Conservation (phyloP, 2,888 invertebrate species). For the Spicauda simplicius region DNA sequence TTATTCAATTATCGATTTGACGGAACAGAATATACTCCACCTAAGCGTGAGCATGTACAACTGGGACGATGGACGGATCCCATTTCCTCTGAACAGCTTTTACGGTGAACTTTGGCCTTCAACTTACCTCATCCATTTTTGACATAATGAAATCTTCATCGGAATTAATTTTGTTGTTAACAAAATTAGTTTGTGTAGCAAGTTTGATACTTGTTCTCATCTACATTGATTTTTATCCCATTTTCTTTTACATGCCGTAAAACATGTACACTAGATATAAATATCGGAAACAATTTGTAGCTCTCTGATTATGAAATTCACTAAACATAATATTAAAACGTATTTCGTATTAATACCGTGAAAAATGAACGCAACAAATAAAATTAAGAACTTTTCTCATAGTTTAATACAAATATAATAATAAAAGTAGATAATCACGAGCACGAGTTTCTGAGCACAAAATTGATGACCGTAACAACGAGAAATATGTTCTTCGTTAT, state of each 20-base stretch:
- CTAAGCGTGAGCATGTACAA: constrained; percentile 32
- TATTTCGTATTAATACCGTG: too few relatives aligned
- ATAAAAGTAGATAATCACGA: background rate
- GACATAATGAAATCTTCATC: too few relatives aligned
- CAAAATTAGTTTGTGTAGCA: too few relatives aligned
- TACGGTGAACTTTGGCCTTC: background rate
- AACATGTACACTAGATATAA: too few relatives aligned
- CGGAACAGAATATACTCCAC: constrained; percentile 37
- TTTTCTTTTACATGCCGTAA: too few relatives aligned
- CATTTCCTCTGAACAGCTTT: constrained; percentile 30
- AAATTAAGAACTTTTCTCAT: background rate
- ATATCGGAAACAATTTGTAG: too few relatives aligned
- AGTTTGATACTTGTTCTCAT: too few relatives aligned
- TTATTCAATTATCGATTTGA: constrained; percentile 60
- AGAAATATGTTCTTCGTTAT: background rate
- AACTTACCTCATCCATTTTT: background rate
- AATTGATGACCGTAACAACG: constrained; percentile 1
- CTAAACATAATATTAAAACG: too few relatives aligned
- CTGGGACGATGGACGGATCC: constrained; percentile 20
- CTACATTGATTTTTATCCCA: too few relatives aligned
- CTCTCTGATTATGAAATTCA: too few relatives aligned
- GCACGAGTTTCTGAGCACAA: background rate
- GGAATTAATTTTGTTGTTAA: too few relatives aligned
- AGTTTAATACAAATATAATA: background rate
- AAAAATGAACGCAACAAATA: too few relatives aligned